Percentiles rank a stretch among this genome's conserved stretches.
phyloP scores from a whole-genome alignment of 2,797 vertebrate genomes.

The Microtus obscurus region DNA sequence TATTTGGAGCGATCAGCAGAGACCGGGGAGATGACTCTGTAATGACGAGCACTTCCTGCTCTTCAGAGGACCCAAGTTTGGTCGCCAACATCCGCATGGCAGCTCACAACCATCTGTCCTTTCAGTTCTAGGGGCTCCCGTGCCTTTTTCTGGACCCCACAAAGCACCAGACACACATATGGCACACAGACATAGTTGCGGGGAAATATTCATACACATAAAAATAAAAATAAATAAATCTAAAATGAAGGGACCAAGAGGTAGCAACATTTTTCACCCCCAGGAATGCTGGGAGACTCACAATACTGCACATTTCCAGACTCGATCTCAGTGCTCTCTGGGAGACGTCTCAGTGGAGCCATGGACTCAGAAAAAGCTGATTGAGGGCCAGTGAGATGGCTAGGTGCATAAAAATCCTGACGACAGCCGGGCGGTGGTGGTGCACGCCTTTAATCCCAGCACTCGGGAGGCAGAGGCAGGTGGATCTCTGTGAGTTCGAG shows the following conservation, averaged over 20 bases:
- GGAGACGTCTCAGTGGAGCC: neutral
- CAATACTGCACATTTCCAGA: neutral
- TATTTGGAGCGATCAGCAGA: neutral
- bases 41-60: neutral
- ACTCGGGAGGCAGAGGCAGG: too few relatives aligned
- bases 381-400: neutral
- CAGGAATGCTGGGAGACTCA: neutral
- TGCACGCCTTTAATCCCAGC: too few relatives aligned
- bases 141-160: neutral
- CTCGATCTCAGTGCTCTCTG: neutral
- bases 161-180: neutral
- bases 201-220: neutral
- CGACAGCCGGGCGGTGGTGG: too few relatives aligned
- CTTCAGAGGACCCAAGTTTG: neutral
- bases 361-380: neutral
- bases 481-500: too few relatives aligned
- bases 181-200: neutral
- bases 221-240: neutral
- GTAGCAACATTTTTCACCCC: neutral
- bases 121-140: neutral
- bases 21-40: neutral
- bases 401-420: rapidly evolving
- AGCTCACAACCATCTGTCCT: too few relatives aligned
- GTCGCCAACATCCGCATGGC: neutral
- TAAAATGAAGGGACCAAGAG: neutral